Evolutionary conservation across 2,888 invertebrate species (phyloP), one percentile per base, ranked within the genome.

Genomic region (Laspeyria flexula): DNA sequence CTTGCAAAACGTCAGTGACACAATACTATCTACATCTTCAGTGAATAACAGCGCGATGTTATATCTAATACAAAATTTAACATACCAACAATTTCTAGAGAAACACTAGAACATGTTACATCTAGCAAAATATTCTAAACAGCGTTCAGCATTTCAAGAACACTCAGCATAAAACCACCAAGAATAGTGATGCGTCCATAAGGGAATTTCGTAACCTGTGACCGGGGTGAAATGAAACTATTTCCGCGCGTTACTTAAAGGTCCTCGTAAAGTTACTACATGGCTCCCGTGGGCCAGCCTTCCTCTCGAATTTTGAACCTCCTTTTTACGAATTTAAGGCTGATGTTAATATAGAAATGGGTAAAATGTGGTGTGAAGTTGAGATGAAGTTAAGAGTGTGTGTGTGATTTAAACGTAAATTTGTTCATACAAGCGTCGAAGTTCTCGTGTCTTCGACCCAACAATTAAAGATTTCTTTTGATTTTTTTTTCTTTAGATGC

Each of bases 191-290:
- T 33, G 34, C 29, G 39, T 15, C 21, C 43, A 13, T 33, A 31
- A 43, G 27, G 21, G 37, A 39, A 16, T 43, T 43, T 12, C 11
- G 43, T 49, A 49, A 43, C 43, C 39, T 34, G 39, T 43, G 39
- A 60, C 62, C 43, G 62, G 55, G 55, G 62, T 62, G 39, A 69
- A 76, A 72, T 75, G 73, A 72, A 78, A 79, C 76, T 80, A 77
- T 75, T 77, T 73, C 61, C 73, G 53, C 48, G 60, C 65, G 70
- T 77, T 74, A 77, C 75, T 75, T 73, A 77, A 75, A 71, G 66
- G 63, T 65, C 60, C 47, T 70, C 76, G 74, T 82, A 80, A 81
- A 80, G 55, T 63, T 61, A 34, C 51, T 55, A 51, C 64, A 76
- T 66, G 67, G 60, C 54, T 47, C 80, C 70, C 73, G 0, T 0